Evolutionary conservation across 2,888 invertebrate species (phyloP), one percentile per base, ranked within the genome.

Genomic region (Copidosoma aretas): DNA sequence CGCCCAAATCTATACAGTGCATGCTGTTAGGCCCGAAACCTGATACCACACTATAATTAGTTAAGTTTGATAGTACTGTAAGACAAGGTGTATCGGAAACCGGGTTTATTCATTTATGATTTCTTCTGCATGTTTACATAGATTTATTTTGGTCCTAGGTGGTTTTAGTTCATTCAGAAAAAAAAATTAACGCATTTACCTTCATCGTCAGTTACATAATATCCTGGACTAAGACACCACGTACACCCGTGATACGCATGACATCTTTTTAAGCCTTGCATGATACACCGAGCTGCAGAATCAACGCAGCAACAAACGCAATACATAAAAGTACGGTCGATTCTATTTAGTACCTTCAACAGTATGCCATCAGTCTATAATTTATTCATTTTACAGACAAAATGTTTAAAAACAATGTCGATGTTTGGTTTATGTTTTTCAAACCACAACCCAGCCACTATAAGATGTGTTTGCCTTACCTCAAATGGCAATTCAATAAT

Each of bases 401-500:
- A 43, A 12, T 43, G 43, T 1, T 21, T 0, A 4, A 59, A 22
- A 21, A 43, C 43, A 21, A n/a, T 32, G 3, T 14, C 21, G 43
- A 59, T 59, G 15, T 53, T 24, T 14, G 46, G 57, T 19, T 57
- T 46, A 15, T 56, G 24, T 17, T 63, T 32, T 1, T 58, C 46
- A 58, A 64, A 64, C 57, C 57, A 58, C 14, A 58, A 4, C 12
- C 24, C 51, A 10, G n/a, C 41, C 1, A 19, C 15, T 14, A 64
- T 39, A 1, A 41, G 8, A 46, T 58, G 57, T 1, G 15, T 1
- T 22, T 3, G 32, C 41, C 24, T 25, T 5, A 54, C 43, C 3
- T 17, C 10, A 10, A 19, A 14, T 3, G 64, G 58, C 14, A 64
- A 14, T 58, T 64, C 64, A 39, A 58, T 64, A 12, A 64, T 17